These are phyloP conservation scores for Cyprinodon diabolis DNA, from an alignment of 2,797 vertebrate species.

Conservation along the genomic window DNA sequence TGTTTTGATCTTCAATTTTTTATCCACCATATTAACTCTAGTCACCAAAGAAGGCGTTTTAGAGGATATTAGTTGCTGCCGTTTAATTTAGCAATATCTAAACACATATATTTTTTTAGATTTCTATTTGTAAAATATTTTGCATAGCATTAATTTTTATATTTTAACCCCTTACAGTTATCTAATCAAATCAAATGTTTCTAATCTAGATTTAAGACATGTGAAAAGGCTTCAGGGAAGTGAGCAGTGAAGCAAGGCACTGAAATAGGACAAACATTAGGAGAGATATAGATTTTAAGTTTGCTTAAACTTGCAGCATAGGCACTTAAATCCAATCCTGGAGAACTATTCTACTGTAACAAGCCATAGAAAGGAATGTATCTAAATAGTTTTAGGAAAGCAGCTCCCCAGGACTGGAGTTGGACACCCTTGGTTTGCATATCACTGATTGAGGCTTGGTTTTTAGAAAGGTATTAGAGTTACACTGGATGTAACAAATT, in stretches of 20 bases:
- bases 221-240: too few relatives aligned
- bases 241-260: background rate
- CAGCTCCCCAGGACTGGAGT: background rate
- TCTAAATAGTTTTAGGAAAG: background rate
- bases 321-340: background rate
- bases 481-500: background rate
- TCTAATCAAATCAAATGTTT: background rate
- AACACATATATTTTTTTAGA: too few relatives aligned
- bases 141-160: background rate
- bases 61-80: too few relatives aligned
- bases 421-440: background rate
- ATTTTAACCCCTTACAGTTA: background rate
- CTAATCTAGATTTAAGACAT: background rate
- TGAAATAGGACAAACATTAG: background rate
- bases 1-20: too few relatives aligned
- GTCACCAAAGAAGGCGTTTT: too few relatives aligned
- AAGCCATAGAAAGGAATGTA: background rate
- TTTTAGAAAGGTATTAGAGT: background rate
- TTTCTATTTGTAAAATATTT: background rate
- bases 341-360: background rate
- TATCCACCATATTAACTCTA: too few relatives aligned
- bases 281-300: background rate
- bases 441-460: background rate
- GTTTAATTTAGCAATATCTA: too few relatives aligned
- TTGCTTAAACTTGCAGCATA: background rate